phyloP scores from a whole-genome alignment of 2,113 vertebrate genomes.

The Pelecanoides urinatrix region DNA sequence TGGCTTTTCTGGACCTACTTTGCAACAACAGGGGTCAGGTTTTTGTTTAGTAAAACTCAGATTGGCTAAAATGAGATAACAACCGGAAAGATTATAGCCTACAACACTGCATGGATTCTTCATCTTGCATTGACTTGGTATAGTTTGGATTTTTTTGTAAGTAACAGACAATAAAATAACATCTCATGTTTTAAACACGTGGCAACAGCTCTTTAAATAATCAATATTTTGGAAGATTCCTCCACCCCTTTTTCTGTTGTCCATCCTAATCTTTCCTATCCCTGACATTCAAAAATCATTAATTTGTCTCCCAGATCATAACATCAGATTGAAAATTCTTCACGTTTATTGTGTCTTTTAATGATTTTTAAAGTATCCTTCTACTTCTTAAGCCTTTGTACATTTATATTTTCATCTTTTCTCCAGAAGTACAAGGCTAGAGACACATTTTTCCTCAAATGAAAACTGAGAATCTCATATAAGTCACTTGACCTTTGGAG shows the following conservation, averaged over 20 bases:
- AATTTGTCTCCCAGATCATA: neutral
- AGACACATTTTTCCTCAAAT: slow-evolving; percentile 6
- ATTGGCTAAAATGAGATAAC: neutral
- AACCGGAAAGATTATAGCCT: neutral
- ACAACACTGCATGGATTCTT: neutral
- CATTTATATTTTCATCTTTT: neutral
- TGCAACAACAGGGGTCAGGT: neutral
- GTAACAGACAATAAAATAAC: neutral
- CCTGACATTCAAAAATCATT: neutral
- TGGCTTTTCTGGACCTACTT: neutral
- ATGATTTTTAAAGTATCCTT: neutral
- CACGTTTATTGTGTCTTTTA: neutral
- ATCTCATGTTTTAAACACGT: neutral
- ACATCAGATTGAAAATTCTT: neutral
- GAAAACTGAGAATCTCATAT: neutral
- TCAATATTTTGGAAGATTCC: neutral
- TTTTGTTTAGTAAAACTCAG: neutral
- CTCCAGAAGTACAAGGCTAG: neutral
- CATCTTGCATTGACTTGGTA: neutral
- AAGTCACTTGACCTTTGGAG: slow-evolving; percentile 17
- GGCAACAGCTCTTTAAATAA: neutral
- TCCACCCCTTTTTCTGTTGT: neutral
- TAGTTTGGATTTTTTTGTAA: neutral
- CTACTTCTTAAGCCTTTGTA: neutral
- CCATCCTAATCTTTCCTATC: neutral